A percentile compares a stretch with the other conserved stretches of the same genome.
phyloP scores from a whole-genome alignment of 2,888 invertebrate genomes.

The Diploptera punctata region DNA sequence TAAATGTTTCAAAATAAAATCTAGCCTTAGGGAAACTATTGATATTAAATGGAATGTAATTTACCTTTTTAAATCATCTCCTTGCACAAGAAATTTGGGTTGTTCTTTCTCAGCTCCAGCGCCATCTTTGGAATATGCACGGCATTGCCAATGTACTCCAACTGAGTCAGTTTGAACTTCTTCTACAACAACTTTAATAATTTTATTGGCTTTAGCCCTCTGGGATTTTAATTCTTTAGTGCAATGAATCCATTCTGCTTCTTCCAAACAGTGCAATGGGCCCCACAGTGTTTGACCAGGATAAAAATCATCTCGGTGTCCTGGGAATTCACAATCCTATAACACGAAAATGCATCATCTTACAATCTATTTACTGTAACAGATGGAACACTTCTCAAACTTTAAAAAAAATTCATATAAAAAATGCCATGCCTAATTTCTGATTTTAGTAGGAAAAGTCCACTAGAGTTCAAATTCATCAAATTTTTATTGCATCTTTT shows the following conservation, averaged over 20 bases:
- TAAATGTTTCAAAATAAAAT: too few species aligned
- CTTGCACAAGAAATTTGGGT: constrained; percentile 70
- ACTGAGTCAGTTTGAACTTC: constrained; percentile 81
- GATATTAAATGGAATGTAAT: constrained; percentile 25
- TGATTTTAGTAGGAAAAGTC: too few species aligned
- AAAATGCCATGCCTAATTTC: too few species aligned
- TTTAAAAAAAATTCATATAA: too few species aligned
- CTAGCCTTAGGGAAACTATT: too few species aligned
- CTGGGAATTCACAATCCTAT: constrained; percentile 65
- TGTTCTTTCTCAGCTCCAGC: constrained; percentile 63
- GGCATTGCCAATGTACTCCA: constrained; percentile 88
- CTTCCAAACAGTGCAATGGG: constrained; percentile 74
- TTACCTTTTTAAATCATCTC: constrained; percentile 76
- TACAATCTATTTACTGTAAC: too few species aligned
- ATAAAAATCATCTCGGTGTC: constrained; percentile 64
- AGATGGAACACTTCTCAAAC: too few species aligned
- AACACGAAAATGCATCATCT: too few species aligned
- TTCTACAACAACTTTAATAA: constrained; percentile 70
- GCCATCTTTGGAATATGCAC: constrained; percentile 67
- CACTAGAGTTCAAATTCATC: too few species aligned
- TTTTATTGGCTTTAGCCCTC: constrained; percentile 54
- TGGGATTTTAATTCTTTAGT: constrained; percentile 73
- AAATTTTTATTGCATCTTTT: too few species aligned
- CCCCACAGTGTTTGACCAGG: constrained; percentile 80
- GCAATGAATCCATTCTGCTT: constrained; percentile 80